These are phyloP conservation scores for Geococcyx californianus DNA, from an alignment of 2,113 vertebrate species.

Conservation along the genomic window DNA sequence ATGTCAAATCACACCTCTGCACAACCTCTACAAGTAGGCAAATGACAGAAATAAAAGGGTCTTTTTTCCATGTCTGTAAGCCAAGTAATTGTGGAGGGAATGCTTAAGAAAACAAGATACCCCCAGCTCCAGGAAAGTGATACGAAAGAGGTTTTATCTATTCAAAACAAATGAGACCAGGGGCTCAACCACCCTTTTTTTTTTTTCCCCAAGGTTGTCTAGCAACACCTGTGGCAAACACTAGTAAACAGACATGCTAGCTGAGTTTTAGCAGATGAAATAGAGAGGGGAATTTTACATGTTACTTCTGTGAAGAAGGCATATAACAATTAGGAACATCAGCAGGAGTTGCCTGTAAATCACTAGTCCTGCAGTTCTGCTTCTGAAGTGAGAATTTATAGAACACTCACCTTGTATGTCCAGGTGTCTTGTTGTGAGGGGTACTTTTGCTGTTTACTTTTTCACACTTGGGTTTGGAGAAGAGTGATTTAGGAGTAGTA, in stretches of 20 bases:
- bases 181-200: neutral
- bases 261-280: conserved; percentile 15
- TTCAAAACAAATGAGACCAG: neutral
- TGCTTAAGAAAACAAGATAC: neutral
- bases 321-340: neutral
- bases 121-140: neutral
- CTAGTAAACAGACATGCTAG: neutral
- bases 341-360: neutral
- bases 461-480: neutral
- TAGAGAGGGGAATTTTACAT: neutral
- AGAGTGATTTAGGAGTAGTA: neutral
- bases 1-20: no score
- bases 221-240: neutral
- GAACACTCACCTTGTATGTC: neutral
- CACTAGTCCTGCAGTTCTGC: neutral
- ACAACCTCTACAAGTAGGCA: neutral
- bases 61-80: neutral
- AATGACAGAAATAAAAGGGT: neutral
- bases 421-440: neutral
- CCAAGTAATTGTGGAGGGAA: neutral
- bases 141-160: neutral
- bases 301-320: neutral
- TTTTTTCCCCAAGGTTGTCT: neutral
- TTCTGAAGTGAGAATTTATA: neutral
- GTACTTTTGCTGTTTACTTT: neutral